A percentile compares a stretch with the other conserved stretches of the same genome.
phyloP scores from a whole-genome alignment of 2,888 invertebrate genomes.

The Spicauda simplicius region DNA sequence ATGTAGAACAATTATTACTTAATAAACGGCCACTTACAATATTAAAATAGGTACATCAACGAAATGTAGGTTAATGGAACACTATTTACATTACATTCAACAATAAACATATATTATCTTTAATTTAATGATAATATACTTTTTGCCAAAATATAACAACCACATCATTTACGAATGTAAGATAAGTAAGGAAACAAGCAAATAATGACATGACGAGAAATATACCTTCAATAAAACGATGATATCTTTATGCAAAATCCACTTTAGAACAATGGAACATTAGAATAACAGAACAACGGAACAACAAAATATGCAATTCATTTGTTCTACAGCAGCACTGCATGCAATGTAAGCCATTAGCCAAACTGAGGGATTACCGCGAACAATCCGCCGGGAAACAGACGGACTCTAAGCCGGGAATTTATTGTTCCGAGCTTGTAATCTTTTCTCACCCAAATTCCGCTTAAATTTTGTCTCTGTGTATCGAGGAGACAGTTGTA shows the following conservation, averaged over 20 bases:
- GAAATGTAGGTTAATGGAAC: too few relatives aligned
- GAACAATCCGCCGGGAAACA: conserved; percentile 48
- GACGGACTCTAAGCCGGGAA: conserved; percentile 48
- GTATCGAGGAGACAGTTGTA: background rate
- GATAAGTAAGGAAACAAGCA: too few relatives aligned
- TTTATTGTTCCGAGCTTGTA: conserved; percentile 46
- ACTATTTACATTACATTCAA: too few relatives aligned
- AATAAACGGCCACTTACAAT: too few relatives aligned
- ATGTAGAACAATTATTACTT: too few relatives aligned
- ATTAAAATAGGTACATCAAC: too few relatives aligned
- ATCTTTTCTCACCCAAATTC: conserved; percentile 26
- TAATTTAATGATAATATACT: too few relatives aligned
- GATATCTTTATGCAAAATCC: background rate
- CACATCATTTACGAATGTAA: too few relatives aligned
- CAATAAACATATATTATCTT: too few relatives aligned
- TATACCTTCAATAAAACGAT: background rate
- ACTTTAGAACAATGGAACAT: conserved; percentile 7
- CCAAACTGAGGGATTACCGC: conserved; percentile 52
- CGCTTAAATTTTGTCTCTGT: conserved; percentile 17
- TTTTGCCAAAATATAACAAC: too few relatives aligned
- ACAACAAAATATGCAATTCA: conserved; percentile 19
- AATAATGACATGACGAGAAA: too few relatives aligned
- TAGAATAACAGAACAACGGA: conserved; percentile 19
- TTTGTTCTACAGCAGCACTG: conserved; percentile 35
- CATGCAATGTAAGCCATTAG: conserved; percentile 47